Base-by-base conservation (phyloP, 1,140 invertebrate species). In the Trachymyrmex septentrionalis region DNA sequence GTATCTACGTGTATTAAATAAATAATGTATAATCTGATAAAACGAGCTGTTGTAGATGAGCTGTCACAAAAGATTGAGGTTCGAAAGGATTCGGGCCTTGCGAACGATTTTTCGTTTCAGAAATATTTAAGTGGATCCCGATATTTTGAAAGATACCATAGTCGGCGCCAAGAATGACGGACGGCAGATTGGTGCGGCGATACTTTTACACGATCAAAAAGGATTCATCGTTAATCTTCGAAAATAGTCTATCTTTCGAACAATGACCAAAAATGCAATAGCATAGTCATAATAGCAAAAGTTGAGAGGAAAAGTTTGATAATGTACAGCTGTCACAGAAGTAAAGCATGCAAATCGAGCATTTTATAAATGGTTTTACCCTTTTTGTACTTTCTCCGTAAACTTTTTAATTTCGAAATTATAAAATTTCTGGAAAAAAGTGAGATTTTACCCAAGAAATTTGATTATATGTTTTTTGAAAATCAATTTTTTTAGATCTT, bases 101-200 rank as follows among this genome's bases (percentile, higher is more conserved):
- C 50, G 50, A 55, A 30, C 76, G 88, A 88, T 90, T 81, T 85
- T 78, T 27, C 90, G 91, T 92, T 93, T 93, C 92, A 63, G 88
- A 94, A 94, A 93, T 93, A 94, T 93, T 94, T 93, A 93, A 94
- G 89, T 93, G 91, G 92, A 93, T 92, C 89, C 21, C 67, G 92
- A 94, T 94, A 90, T 93, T 94, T 92, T 90, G 44, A 87, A 19
- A 93, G 93, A 94, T 94, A 95, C 86, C 82, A 91, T 53, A 55
- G 59, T 14, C 73, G 55, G 30, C 53, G 61, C n/a, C 48, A 9
- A 50, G 21, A 44, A 1, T 44, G 38, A 19, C 30, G 75, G 21
- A 63, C 30, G 64, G 78, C 73, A 88, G 82, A 91, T 87, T 67
- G 72, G 38, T 73, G 50, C 10, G 21, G 14, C 66, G 78, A 88